Percentiles rank a stretch among this genome's conserved stretches.
phyloP scores from a whole-genome alignment of 2,797 vertebrate genomes.

The Pipistrellus pygmaeus region DNA sequence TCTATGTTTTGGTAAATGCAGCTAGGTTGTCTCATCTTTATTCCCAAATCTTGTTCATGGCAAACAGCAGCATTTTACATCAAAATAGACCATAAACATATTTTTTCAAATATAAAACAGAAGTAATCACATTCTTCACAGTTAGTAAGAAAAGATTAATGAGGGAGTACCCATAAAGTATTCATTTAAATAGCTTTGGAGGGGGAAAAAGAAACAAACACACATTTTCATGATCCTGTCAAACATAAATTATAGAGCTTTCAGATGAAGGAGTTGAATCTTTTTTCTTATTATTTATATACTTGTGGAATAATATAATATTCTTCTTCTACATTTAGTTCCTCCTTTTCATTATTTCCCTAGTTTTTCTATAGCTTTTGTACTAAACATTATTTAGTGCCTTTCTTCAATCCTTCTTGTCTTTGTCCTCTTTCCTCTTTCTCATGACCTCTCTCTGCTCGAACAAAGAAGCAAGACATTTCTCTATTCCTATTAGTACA shows the following conservation, averaged over 20 bases:
- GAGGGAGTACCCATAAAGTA: conserved; percentile 10
- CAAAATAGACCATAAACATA: conserved; percentile 59
- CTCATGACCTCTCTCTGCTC: not conserved
- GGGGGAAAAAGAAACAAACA: not conserved
- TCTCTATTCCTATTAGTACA: conserved; percentile 42
- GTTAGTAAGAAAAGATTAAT: conserved; percentile 69
- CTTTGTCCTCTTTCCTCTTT: conserved; percentile 39
- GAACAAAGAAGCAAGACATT: not conserved
- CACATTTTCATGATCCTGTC: conserved; percentile 46
- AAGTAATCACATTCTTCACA: conserved; percentile 68
- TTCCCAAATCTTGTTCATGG: conserved; percentile 47
- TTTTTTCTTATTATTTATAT: not conserved
- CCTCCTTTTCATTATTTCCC: not conserved
- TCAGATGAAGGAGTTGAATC: not conserved
- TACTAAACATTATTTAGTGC: not conserved
- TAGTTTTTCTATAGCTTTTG: not conserved
- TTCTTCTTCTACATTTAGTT: not conserved
- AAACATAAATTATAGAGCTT: conserved; percentile 17
- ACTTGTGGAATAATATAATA: not conserved
- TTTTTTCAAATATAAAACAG: conserved; percentile 70
- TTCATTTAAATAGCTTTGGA: conserved; percentile 51
- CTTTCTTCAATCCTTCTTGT: not conserved
- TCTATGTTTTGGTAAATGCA: conserved; percentile 5
- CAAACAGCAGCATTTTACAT: conserved; percentile 38
- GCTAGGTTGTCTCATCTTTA: conserved; percentile 25